phyloP scores from a whole-genome alignment of 2,888 invertebrate species.

The Odontocolon sp. region DNA sequence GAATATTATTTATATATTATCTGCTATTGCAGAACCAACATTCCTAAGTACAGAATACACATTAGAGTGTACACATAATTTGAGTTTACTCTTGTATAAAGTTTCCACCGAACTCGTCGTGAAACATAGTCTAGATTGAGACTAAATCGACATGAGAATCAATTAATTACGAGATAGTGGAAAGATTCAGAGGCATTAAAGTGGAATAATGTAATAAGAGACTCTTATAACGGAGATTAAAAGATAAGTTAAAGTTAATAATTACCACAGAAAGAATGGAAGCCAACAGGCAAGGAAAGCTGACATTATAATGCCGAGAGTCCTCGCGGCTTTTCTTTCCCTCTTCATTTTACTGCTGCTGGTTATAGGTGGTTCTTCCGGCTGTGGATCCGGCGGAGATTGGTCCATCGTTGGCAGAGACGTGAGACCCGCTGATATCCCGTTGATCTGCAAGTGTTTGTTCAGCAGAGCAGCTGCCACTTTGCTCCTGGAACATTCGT shows the following conservation, averaged over 20 bases:
- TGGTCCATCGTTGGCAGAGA: conserved; percentile 81
- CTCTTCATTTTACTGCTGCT: conserved; percentile 92
- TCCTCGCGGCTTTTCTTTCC: conserved; percentile 95
- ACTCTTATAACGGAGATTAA: no score
- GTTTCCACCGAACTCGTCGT: conserved; percentile 43
- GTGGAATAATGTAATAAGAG: no score
- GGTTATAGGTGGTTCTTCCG: conserved; percentile 86
- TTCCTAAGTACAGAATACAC: no score
- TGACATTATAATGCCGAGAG: conserved; percentile 97
- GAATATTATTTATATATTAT: not conserved
- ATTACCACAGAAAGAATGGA: conserved; percentile 96
- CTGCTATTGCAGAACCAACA: no score
- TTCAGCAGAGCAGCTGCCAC: conserved; percentile 93
- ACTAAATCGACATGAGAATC: not conserved
- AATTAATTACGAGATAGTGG: not conserved
- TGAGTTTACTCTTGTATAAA: conserved; percentile 63
- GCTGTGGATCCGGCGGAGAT: conserved; percentile 74
- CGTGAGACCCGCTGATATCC: conserved; percentile 87
- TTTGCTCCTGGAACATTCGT: conserved; percentile 87
- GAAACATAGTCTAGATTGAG: no score
- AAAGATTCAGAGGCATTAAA: no score
- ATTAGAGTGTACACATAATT: conserved; percentile 37
- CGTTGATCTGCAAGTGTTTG: conserved; percentile 95
- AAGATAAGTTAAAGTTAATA: conserved; percentile 12
- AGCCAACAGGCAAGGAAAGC: conserved; percentile 97